A percentile compares a stretch with the other conserved stretches of the same genome.
phyloP scores from a whole-genome alignment of 2,113 vertebrate genomes.

The Canis aureus region DNA sequence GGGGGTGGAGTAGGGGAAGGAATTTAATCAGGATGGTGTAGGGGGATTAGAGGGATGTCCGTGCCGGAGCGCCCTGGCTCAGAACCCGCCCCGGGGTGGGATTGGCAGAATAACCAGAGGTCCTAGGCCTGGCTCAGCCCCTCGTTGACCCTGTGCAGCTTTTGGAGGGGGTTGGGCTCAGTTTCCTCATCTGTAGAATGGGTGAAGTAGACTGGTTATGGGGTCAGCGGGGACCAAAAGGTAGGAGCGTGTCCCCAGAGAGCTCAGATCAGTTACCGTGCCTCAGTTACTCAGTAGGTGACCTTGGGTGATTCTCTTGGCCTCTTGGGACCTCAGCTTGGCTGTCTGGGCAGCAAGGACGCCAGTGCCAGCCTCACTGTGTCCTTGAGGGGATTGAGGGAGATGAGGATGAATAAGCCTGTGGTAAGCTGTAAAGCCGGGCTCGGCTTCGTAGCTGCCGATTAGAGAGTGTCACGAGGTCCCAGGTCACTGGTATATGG shows the following conservation, averaged over 20 bases:
- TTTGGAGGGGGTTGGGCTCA: background rate
- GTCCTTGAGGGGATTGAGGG: constrained; percentile 79
- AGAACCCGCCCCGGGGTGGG: background rate
- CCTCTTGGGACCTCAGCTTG: background rate
- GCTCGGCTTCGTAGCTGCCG: constrained; percentile 44
- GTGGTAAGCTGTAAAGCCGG: constrained; percentile 76
- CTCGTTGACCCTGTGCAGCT: background rate
- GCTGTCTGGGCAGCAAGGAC: constrained; percentile 44
- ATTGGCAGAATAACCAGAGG: background rate
- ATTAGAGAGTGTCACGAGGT: constrained; percentile 76
- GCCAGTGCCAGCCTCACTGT: background rate
- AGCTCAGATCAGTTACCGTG: background rate
- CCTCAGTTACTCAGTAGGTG: background rate
- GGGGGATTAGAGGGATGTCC: background rate
- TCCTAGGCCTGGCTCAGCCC: background rate
- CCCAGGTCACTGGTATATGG: constrained; percentile 59
- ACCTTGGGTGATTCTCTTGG: constrained; percentile 68
- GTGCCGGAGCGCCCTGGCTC: background rate
- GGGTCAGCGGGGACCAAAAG: background rate
- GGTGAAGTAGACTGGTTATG: background rate
- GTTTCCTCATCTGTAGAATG: constrained; percentile 65
- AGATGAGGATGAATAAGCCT: constrained; percentile 76
- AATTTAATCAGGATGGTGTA: background rate
- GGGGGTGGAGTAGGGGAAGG: background rate
- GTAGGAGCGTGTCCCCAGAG: background rate